Conservation (phyloP, 2,113 vertebrate genomes). For the Albula glossodonta region DNA sequence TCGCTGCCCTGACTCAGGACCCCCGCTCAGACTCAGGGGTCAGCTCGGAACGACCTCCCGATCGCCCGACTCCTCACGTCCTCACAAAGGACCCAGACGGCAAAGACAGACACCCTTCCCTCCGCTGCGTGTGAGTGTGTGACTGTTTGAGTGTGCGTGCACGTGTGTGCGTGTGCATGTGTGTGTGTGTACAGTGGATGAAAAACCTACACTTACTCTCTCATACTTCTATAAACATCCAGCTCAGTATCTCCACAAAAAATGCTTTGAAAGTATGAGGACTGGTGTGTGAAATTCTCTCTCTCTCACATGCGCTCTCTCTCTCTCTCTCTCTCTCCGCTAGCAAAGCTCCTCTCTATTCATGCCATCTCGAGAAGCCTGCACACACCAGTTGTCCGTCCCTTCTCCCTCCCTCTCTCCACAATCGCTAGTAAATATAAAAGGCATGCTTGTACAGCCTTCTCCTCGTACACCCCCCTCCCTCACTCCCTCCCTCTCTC, state of each 20-base stretch:
- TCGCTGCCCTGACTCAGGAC: conserved; percentile 44
- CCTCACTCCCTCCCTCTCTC: conserved; percentile 62
- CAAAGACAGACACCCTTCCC: conserved; percentile 54
- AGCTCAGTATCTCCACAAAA: conserved; percentile 28
- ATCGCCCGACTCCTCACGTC: conserved; percentile 17
- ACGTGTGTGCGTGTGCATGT: conserved; percentile 40
- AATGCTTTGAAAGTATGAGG: conserved; percentile 27
- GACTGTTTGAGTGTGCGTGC: conserved; percentile 32
- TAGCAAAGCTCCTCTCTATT: conserved; percentile 69
- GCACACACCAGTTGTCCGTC: conserved; percentile 70
- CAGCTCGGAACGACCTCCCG: conserved; percentile 54
- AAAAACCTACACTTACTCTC: conserved; percentile 56
- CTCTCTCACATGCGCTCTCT: conserved; percentile 49
- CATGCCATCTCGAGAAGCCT: conserved; percentile 77
- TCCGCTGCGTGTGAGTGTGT: conserved; percentile 39
- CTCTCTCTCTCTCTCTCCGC: conserved; percentile 60
- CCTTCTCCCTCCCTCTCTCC: conserved; percentile 61
- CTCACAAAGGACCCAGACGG: conserved; percentile 60
- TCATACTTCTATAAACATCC: conserved; percentile 37
- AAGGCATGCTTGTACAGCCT: conserved; percentile 78
- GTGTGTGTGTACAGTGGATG: conserved; percentile 36
- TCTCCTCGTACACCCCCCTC: conserved; percentile 56
- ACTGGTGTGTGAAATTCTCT: conserved; percentile 56
- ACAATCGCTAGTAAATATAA: conserved; percentile 79
- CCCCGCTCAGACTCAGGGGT: conserved; percentile 36